phyloP scores from a whole-genome alignment of 2,113 vertebrate species.

The Hiodon alosoides region DNA sequence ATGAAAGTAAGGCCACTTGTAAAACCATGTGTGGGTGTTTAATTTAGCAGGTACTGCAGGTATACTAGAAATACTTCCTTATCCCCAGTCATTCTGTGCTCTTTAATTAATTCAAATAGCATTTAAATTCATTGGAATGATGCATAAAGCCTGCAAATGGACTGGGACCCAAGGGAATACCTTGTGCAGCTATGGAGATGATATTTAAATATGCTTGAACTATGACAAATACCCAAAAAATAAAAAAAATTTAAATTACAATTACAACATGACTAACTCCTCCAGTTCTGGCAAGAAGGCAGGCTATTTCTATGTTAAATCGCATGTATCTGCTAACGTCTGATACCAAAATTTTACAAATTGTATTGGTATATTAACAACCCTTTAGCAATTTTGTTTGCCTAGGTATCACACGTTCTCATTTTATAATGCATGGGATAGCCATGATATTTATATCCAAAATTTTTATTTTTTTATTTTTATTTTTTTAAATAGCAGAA shows the following conservation, averaged over 20 bases:
- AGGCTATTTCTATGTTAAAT: too few relatives aligned
- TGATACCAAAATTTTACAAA: too few relatives aligned
- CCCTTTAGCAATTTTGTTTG: too few relatives aligned
- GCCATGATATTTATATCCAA: too few relatives aligned
- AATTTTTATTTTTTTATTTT: too few relatives aligned
- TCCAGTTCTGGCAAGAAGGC: too few relatives aligned
- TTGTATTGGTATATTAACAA: too few relatives aligned
- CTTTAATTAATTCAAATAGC: constrained; percentile 20
- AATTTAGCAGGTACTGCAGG: constrained; percentile 29
- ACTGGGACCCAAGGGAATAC: background rate
- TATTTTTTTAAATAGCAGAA: too few relatives aligned
- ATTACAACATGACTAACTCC: too few relatives aligned
- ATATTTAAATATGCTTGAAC: background rate
- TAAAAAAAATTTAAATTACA: background rate
- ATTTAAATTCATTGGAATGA: constrained; percentile 17
- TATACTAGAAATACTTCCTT: background rate
- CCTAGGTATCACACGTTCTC: too few relatives aligned
- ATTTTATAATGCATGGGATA: too few relatives aligned
- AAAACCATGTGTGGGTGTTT: constrained; percentile 35
- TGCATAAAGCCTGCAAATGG: background rate
- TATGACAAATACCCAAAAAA: background rate
- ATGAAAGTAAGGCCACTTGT: constrained; percentile 31
- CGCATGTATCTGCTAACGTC: too few relatives aligned
- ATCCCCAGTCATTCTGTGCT: background rate
- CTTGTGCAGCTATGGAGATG: background rate